Base-by-base conservation (phyloP, 1,140 invertebrate species). In the Apis laboriosa region DNA sequence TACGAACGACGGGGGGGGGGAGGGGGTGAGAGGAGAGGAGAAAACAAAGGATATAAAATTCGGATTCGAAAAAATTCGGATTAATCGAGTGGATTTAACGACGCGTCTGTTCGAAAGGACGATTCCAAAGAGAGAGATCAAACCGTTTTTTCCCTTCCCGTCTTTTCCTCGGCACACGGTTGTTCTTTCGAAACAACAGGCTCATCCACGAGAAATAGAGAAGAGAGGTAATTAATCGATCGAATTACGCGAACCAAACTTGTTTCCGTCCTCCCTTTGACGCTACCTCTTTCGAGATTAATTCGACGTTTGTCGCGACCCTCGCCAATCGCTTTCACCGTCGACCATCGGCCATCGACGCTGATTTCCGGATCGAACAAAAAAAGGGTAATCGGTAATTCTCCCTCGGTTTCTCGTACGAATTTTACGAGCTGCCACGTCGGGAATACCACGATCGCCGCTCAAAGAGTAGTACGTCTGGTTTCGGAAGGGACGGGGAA, bases 191-290 rank as follows among this genome's bases (percentile, higher is more conserved):
- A n/a, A 66, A 51, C 61, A 64, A 77, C n/a, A 49, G 51, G 19
- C 24, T 28, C 13, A 73, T 73, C 51, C 51, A 28, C 11, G 17
- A 51, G 24, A 66, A 21, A 75, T 51, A 63, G 34, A 43, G 24
- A 75, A 63, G 34, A 43, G 24, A 75, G 56, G 64, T 76, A 79
- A 88, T 87, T 77, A 88, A 58, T 24, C 81, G 71, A 80, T 60
- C 66, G 77, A 77, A 68, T 21, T 28, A 60, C 12, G 3, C 56
- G 24, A 55, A 75, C 60, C 61, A 61, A 67, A 75, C 9, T 49
- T 34, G 24, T 21, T 76, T 28, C 15, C 34, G 34, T 28, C 5
- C n/a, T n/a, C 17, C 71, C 77, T 80, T 81, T 84, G 72, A 75
- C 15, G 63, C 17, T 28, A 19, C 13, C 28, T 43, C 61, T 85